Evolutionary conservation across 2,797 vertebrate species (phyloP).

Genomic region (Manis crassicaudata): DNA sequence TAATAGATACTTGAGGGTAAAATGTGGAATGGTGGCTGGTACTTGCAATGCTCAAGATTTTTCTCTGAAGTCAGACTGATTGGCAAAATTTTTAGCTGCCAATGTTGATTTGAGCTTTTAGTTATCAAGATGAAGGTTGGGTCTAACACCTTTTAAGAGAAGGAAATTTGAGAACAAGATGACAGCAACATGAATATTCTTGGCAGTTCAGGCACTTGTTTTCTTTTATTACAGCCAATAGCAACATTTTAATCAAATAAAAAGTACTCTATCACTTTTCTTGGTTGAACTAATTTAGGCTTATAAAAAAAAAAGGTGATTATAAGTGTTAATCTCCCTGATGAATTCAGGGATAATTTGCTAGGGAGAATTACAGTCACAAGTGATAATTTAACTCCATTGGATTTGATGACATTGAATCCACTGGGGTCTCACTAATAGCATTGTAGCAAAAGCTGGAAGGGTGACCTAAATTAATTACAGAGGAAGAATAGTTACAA

Average conservation of each 20-base stretch:
- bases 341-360: conserved; percentile 76
- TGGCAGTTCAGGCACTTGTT: conserved; percentile 45
- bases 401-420: conserved; percentile 70
- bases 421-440: conserved; percentile 64
- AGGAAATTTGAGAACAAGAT: background rate
- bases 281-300: conserved; percentile 74
- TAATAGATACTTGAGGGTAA: background rate
- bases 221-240: conserved; percentile 22
- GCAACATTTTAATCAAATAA: conserved; percentile 62
- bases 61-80: background rate
- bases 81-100: background rate
- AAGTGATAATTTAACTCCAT: conserved; percentile 75
- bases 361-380: conserved; percentile 74
- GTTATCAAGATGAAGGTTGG: background rate
- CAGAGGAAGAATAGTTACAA: background rate
- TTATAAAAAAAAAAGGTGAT: conserved; percentile 57
- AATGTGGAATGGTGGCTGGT: background rate
- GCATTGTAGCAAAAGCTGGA: conserved; percentile 73
- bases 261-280: conserved; percentile 67
- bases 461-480: conserved; percentile 50
- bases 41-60: background rate
- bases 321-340: conserved; percentile 72
- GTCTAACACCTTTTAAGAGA: background rate
- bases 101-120: background rate
- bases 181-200: conserved; percentile 34